These are phyloP conservation scores for Ploceus nigricollis DNA, from an alignment of 2,113 vertebrate genomes.

Conservation along the genomic window DNA sequence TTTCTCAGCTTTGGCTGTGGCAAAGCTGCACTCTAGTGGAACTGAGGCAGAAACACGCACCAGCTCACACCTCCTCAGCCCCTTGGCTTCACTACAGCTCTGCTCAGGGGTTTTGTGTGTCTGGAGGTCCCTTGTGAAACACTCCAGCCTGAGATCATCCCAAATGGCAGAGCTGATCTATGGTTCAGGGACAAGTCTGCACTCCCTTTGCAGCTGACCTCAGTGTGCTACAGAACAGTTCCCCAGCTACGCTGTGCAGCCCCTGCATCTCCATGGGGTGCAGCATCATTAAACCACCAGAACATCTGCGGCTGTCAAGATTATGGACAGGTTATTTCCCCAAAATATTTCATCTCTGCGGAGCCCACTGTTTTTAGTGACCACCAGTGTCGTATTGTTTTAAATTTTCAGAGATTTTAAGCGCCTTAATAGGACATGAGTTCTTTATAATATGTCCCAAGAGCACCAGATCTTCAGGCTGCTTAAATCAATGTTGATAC, in stretches of 20 bases:
- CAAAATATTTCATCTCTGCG: not conserved
- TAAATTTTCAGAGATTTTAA: not conserved
- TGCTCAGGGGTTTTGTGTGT: not conserved
- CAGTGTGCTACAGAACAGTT: not conserved
- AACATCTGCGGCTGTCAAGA: not conserved
- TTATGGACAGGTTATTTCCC: not conserved
- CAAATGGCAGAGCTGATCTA: too few species aligned
- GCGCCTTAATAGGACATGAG: not conserved
- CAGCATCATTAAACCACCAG: not conserved
- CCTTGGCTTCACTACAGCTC: not conserved
- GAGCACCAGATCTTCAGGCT: not conserved
- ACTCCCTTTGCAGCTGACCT: accelerated
- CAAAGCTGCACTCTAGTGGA: conserved; percentile 52
- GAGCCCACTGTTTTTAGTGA: not conserved
- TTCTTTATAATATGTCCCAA: not conserved
- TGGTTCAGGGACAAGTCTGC: too few species aligned
- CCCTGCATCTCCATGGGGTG: not conserved
- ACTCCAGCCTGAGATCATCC: not conserved
- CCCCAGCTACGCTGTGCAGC: accelerated
- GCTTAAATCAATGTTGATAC: not conserved
- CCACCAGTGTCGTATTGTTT: not conserved
- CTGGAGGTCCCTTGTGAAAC: not conserved
- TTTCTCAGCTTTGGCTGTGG: not conserved
- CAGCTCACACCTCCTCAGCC: not conserved
- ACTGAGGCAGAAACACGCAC: not conserved